These are phyloP conservation scores for Oxycera nigricornis DNA, from an alignment of 2,888 invertebrate species.

Conservation along the genomic window DNA sequence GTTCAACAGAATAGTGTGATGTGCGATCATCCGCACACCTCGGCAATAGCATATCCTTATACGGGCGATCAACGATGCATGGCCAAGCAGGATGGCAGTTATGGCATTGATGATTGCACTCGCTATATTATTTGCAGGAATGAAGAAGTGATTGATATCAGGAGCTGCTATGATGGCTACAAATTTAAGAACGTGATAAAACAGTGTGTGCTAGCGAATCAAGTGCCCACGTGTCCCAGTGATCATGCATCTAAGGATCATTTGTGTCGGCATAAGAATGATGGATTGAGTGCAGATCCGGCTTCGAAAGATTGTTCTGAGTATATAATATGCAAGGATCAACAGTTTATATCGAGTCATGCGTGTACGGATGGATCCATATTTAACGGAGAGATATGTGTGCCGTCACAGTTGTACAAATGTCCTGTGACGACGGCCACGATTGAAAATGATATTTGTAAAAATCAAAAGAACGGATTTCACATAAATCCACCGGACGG, in stretches of 20 bases:
- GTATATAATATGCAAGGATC: constrained; percentile 56
- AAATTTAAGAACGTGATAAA: constrained; percentile 52
- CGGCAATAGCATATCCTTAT: constrained; percentile 54
- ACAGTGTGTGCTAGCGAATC: constrained; percentile 51
- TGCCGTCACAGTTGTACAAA: constrained; percentile 52
- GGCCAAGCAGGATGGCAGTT: constrained; percentile 53
- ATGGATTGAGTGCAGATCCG: constrained; percentile 57
- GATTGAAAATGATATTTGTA: constrained; percentile 57
- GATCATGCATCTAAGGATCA: constrained; percentile 26
- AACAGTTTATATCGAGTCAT: constrained; percentile 50
- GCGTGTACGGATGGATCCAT: constrained; percentile 54
- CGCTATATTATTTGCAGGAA: constrained; percentile 54
- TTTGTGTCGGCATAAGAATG: constrained; percentile 50
- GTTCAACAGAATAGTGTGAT: constrained; percentile 59
- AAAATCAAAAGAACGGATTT: constrained; percentile 65
- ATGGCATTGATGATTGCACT: constrained; percentile 53
- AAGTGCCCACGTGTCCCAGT: constrained; percentile 47
- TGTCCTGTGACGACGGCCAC: constrained; percentile 48
- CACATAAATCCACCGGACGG: constrained; percentile 55
- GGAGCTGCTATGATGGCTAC: constrained; percentile 53
- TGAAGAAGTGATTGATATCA: constrained; percentile 53
- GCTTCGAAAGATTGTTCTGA: constrained; percentile 54
- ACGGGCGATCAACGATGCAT: constrained; percentile 52
- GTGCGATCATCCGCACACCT: constrained; percentile 63
- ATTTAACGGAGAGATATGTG: constrained; percentile 56